Percentiles rank a stretch among this genome's conserved stretches.
Conservation (phyloP, 2,888 invertebrate genomes). For the Dysmachus trigonus region DNA sequence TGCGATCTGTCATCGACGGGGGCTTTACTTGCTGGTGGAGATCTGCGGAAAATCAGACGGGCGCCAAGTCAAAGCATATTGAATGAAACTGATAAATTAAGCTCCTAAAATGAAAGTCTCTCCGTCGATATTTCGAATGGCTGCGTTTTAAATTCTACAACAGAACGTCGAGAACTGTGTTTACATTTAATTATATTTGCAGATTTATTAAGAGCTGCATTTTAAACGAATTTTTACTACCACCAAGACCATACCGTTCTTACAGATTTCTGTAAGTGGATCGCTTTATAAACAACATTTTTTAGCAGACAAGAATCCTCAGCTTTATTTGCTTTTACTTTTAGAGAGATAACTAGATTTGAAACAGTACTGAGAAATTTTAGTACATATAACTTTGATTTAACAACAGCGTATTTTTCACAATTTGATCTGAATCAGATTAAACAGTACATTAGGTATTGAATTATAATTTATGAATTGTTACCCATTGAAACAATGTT, state of each 20-base stretch:
- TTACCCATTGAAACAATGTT: too few relatives aligned
- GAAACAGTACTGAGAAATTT: too few relatives aligned
- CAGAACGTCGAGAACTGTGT: not conserved
- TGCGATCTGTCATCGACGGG: not conserved
- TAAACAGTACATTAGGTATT: too few relatives aligned
- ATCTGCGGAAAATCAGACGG: not conserved
- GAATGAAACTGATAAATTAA: not conserved
- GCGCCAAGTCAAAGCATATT: not conserved
- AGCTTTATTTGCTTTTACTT: too few relatives aligned
- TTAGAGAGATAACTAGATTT: too few relatives aligned
- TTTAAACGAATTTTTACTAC: not conserved
- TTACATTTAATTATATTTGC: not conserved
- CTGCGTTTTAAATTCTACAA: not conserved
- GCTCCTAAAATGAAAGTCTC: not conserved
- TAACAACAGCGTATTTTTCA: too few relatives aligned
- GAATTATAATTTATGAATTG: too few relatives aligned
- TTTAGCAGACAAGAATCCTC: too few relatives aligned
- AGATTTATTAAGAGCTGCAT: not conserved
- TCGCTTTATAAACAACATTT: too few relatives aligned
- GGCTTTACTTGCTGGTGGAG: not conserved
- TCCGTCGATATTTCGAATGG: not conserved
- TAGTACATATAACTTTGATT: too few relatives aligned
- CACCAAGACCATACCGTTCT: not conserved
- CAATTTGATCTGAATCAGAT: too few relatives aligned
- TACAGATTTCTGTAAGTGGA: too few relatives aligned